Conservation (phyloP, 2,888 invertebrate species). For the Pristionchus mayeri region DNA sequence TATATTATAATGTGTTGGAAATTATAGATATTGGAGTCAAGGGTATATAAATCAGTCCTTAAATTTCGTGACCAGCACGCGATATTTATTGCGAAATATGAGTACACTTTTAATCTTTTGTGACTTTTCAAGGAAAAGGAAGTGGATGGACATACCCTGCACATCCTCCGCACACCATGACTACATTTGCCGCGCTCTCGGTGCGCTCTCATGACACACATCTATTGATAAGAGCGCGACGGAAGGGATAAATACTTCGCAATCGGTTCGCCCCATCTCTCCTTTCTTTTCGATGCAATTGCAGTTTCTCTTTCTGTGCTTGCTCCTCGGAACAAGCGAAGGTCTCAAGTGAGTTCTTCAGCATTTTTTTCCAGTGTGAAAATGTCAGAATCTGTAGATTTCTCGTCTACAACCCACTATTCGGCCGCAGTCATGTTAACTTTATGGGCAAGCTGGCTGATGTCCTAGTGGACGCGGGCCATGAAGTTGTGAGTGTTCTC, state of each 20-base stretch:
- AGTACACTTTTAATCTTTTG: too few species aligned
- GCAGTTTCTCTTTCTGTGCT: background rate
- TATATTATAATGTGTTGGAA: too few species aligned
- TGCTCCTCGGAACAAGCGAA: background rate
- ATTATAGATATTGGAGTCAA: too few species aligned
- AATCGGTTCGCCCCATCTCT: background rate
- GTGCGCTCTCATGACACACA: background rate
- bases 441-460: slow-evolving; percentile 6
- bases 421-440: background rate
- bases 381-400: background rate
- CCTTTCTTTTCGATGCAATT: background rate
- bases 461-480: background rate
- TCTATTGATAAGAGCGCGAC: background rate
- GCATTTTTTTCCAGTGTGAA: background rate
- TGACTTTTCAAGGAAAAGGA: too few species aligned
- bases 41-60: too few species aligned
- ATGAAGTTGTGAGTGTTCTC: slow-evolving; percentile 35
- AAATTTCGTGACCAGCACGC: too few species aligned
- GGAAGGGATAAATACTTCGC: slow-evolving; percentile 8
- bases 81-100: too few species aligned
- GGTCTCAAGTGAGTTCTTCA: slow-evolving; percentile 11
- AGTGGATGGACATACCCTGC: background rate
- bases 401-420: slow-evolving; percentile 17
- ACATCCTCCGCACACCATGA: background rate
- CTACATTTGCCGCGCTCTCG: background rate